Evolutionary conservation across 2,113 vertebrate species (phyloP), one percentile per base, ranked within the genome.

Genomic region (Microtus oregoni): DNA sequence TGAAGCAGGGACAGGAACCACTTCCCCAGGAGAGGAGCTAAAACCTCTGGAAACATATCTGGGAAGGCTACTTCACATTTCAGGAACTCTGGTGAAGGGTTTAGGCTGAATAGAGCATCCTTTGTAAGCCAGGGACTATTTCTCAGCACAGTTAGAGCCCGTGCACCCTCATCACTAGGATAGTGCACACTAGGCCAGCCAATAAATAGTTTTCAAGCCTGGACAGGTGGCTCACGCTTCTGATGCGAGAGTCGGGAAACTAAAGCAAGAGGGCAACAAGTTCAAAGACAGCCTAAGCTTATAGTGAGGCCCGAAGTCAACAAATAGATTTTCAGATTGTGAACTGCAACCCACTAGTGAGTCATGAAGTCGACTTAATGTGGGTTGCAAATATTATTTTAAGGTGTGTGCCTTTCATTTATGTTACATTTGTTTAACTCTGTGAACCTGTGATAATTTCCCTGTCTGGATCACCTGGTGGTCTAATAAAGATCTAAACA

Each of bases 31-130:
- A 78, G 50, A 81, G 55, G 75, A 24, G 50, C 50, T 77, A 65
- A 73, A 86, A 94, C 65, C 94, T 58, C 75, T 52, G 32, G 50
- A 95, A 87, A 70, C 47, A 44, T 68, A 44, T 44, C 32, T 85
- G 70, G 70, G n/a, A 79, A 83, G 30, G 35, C 55, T 24, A 22
- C 10, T 52, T 89, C 50, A 47, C 38, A 67, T 91, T 86, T 35
- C 77, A 92, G 70, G 73, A 91, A 41, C 22, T 65, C 32, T 63
- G 12, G 9, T 32, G 67, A 13, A 30, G 47, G 89, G 19, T 24
- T 79, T 52, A 85, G 58, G 41, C 72, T 77, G 75, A 95, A 85
- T 35, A 79, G 93, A 96, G 68, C 26, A 24, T 72, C 87, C 70
- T 15, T 20, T 81, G 70, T 90, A n/a, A 78, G 22, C 28, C 41